These are phyloP conservation scores for Aphelocoma coerulescens DNA, from an alignment of 2,113 vertebrate species.

Conservation along the genomic window DNA sequence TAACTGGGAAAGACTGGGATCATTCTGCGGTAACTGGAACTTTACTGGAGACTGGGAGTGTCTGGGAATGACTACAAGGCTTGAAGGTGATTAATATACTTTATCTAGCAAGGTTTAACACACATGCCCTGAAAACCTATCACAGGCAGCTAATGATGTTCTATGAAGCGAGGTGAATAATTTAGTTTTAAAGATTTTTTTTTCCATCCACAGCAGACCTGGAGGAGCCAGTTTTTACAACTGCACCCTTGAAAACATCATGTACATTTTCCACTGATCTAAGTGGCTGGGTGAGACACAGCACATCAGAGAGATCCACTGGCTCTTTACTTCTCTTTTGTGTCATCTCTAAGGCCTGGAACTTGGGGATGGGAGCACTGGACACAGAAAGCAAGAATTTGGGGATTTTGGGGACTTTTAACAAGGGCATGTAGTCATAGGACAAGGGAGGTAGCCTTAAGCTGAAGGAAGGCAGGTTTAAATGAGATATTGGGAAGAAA, in stretches of 20 bases:
- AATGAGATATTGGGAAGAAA: neutral
- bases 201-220: neutral
- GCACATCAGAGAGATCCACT: fast-evolving
- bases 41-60: too few species aligned
- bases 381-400: neutral
- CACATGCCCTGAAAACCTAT: neutral
- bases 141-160: neutral
- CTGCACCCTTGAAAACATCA: neutral
- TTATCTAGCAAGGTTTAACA: neutral
- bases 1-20: too few species aligned
- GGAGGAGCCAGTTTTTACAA: neutral
- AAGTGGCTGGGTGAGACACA: neutral
- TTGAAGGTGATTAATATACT: neutral
- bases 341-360: neutral
- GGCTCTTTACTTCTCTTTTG: neutral
- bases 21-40: too few species aligned
- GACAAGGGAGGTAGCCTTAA: neutral
- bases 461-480: neutral
- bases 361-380: neutral
- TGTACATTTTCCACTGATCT: fast-evolving
- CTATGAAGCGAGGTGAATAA: fast-evolving
- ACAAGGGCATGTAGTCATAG: fast-evolving
- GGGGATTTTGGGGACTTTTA: neutral
- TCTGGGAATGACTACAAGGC: too few species aligned
- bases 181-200: neutral